These are phyloP conservation scores for Salvelinus alpinus DNA, from an alignment of 2,113 vertebrate genomes.

Conservation along the genomic window DNA sequence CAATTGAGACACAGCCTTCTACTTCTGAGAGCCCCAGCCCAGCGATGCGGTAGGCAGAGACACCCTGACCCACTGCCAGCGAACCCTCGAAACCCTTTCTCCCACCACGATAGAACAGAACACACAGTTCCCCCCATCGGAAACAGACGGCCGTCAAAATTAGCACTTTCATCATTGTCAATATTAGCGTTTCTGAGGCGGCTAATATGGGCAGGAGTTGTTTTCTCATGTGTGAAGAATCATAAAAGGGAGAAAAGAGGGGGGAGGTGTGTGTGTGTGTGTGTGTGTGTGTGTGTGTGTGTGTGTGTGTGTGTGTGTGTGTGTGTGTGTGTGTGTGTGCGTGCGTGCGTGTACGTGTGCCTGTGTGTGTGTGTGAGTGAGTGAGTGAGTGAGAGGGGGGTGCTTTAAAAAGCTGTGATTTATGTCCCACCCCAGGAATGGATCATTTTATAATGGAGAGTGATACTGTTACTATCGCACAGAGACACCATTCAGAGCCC, in stretches of 20 bases:
- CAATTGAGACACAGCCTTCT: not conserved
- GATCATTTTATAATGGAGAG: slow-evolving; percentile 75
- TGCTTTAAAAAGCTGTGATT: slow-evolving; percentile 60
- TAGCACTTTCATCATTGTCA: slow-evolving; percentile 69
- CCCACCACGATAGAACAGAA: not conserved
- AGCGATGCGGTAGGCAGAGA: not conserved
- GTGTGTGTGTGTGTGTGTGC: too few relatives aligned
- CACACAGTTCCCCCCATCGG: not conserved
- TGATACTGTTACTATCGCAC: slow-evolving; percentile 73
- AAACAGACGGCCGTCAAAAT: slow-evolving; percentile 62
- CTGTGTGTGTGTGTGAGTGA: too few relatives aligned
- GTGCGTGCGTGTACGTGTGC: too few relatives aligned
- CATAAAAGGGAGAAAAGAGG: slow-evolving; percentile 46
- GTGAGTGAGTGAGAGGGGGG: not conserved
- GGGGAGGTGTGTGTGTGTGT: slow-evolving; percentile 1
- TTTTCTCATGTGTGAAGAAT: slow-evolving; percentile 67
- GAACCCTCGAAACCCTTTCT: not conserved
- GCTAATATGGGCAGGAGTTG: slow-evolving; percentile 57
- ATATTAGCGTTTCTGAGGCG: slow-evolving; percentile 63
- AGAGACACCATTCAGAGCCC: slow-evolving; percentile 71
- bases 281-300: not conserved
- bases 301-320: too few relatives aligned
- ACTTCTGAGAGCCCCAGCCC: not conserved
- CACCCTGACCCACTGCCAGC: not conserved
- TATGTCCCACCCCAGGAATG: slow-evolving; percentile 63